Evolutionary conservation across 2,797 vertebrate species (phyloP).

Genomic region (Muscicapa striata): DNA sequence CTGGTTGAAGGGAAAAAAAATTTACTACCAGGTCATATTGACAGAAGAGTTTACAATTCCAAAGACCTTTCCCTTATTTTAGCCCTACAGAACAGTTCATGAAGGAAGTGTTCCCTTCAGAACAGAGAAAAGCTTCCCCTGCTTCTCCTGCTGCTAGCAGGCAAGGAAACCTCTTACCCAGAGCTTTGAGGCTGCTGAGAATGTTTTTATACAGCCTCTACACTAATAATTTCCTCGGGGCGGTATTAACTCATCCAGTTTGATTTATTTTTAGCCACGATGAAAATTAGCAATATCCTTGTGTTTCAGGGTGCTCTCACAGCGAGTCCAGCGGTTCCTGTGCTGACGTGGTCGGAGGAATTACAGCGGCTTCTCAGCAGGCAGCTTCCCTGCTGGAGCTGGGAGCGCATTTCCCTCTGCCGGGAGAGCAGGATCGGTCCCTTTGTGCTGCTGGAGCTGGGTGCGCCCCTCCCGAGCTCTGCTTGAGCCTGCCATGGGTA

Average conservation of each 20-base stretch:
- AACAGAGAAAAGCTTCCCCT: neutral
- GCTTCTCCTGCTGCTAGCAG: neutral
- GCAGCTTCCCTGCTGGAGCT: neutral
- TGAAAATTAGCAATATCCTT: neutral
- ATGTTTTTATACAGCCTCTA: neutral
- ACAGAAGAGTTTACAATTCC: neutral
- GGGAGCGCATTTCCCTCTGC: rapidly evolving
- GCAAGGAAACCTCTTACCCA: neutral
- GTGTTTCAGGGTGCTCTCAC: neutral
- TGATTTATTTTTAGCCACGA: neutral
- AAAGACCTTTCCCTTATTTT: neutral
- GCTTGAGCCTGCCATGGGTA: rapidly evolving
- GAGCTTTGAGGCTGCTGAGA: neutral
- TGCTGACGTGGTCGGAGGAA: neutral
- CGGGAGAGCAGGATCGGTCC: neutral
- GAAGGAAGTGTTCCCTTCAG: neutral
- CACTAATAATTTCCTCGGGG: neutral
- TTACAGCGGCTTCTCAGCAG: neutral
- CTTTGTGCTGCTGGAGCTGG: neutral
- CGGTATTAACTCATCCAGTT: neutral
- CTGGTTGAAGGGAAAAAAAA: neutral
- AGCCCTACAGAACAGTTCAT: neutral
- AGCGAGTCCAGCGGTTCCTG: neutral
- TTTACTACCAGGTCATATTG: neutral
- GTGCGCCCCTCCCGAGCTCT: neutral